Evolutionary conservation across 1,140 invertebrate species (phyloP).

Genomic region (Branchinecta lindahli): DNA sequence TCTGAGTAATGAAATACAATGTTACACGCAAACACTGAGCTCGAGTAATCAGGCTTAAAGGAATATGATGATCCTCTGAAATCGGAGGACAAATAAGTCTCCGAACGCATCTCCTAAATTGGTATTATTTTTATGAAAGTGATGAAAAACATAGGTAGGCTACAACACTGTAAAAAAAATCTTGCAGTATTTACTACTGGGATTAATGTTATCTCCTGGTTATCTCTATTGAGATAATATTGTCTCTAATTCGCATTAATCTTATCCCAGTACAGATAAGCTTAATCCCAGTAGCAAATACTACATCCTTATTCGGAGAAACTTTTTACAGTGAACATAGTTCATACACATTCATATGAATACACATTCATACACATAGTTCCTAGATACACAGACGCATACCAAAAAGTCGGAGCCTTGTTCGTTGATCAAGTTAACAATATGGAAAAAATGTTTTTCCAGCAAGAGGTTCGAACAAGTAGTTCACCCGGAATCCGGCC

Average conservation of each 20-base stretch:
- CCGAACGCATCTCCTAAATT: background rate
- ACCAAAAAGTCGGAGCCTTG: background rate
- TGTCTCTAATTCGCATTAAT: too few species aligned
- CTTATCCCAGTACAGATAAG: too few species aligned
- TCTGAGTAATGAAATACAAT: background rate
- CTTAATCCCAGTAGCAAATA: too few species aligned
- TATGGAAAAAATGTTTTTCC: background rate
- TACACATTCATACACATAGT: slow-evolving; percentile 6
- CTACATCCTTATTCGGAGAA: too few species aligned
- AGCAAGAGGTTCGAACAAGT: background rate
- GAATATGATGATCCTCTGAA: background rate
- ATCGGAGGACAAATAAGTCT: too few species aligned
- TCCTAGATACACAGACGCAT: background rate
- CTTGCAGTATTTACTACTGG: too few species aligned
- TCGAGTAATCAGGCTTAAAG: background rate
- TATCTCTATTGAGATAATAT: too few species aligned
- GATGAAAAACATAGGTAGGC: background rate
- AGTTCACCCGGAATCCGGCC: background rate
- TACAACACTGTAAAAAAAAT: too few species aligned
- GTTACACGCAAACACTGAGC: background rate
- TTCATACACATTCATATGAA: background rate
- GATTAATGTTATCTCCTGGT: too few species aligned
- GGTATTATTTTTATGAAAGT: background rate
- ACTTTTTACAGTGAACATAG: background rate
- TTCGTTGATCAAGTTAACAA: background rate